Base-by-base conservation (phyloP, 2,113 vertebrate genomes). In the Grallaria varia region DNA sequence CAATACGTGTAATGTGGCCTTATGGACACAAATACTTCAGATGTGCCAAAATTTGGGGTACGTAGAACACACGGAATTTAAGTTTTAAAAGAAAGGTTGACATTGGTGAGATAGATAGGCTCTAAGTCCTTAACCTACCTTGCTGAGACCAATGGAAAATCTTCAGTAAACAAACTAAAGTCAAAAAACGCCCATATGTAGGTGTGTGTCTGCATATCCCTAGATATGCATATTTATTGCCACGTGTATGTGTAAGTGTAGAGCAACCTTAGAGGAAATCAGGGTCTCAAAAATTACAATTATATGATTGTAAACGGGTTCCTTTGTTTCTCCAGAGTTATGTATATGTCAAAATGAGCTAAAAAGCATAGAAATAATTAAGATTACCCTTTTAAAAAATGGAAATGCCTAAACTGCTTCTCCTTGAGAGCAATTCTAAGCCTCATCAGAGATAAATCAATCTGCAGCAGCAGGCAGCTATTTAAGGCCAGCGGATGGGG, bases 401-500 rank as follows among this genome's bases (percentile, higher is more conserved):
- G 8, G 45, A 93, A 77, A 37, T 56, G 3, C 28, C 37, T 84
- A 92, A 79, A 75, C 59, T 78, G 10, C 12, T 49, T 67, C 73
- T 76, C 39, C 77, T 73, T 76, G 52, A 81, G 69, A 90, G 83
- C 52, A 87, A 50, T 64, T 74, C 68, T 73, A 37, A 37, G 21
- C 14, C 27, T 87, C 59, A 52, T 62, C 66, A 79, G 79, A 76
- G 75, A 95, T 83, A 95, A 96, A 95, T 94, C 90, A 67, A 56
- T 87, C 49, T 83, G 87, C 83, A 93, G 85, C 94, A 93, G 82
- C 35, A 92, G 87, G 42, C 81, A 74, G 72, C 84, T 84, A 53
- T 83, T 84, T 67, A 73, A 30, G 69, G 76, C 84, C 89, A 86
- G 93, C 4, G 95, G 91, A 91, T 35, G 25, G 62, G 96, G 94